Evolutionary conservation across 1,140 invertebrate species (phyloP).

Genomic region (Caenorhabditis remanei): DNA sequence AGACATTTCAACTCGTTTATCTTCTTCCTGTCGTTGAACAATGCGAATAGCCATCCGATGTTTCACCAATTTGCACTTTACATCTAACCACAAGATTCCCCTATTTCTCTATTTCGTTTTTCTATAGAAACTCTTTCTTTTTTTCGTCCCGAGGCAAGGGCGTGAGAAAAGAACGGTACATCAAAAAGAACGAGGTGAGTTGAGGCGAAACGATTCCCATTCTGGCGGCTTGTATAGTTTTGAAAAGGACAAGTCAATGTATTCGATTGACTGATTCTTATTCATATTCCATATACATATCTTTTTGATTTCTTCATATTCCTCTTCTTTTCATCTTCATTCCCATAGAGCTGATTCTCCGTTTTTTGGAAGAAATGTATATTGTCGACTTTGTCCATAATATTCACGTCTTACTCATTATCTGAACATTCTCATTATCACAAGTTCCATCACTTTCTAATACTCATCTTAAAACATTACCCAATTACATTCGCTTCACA

Average conservation of each 20-base stretch:
- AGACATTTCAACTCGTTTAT: conserved; percentile 45
- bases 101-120: background rate
- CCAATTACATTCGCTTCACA: background rate
- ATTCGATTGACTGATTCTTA: conserved; percentile 39
- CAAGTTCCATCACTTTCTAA: background rate
- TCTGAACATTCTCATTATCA: background rate
- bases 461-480: background rate
- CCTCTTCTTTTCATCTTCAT: background rate
- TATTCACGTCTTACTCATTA: background rate
- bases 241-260: conserved; percentile 32
- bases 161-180: conserved; percentile 41
- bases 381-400: too few species aligned
- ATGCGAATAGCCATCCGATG: background rate
- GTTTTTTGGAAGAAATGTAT: background rate
- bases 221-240: conserved; percentile 21
- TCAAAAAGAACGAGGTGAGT: conserved; percentile 18
- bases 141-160: background rate
- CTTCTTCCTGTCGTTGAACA: conserved; percentile 52
- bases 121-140: conserved; percentile 3
- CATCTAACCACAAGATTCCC: background rate
- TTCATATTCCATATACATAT: conserved; percentile 7
- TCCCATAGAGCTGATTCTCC: background rate
- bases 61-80: conserved; percentile 44
- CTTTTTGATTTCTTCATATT: background rate
- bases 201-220: conserved; percentile 41